Evolutionary conservation across 1,140 invertebrate species (phyloP).

Genomic region (Antheraea pernyi): DNA sequence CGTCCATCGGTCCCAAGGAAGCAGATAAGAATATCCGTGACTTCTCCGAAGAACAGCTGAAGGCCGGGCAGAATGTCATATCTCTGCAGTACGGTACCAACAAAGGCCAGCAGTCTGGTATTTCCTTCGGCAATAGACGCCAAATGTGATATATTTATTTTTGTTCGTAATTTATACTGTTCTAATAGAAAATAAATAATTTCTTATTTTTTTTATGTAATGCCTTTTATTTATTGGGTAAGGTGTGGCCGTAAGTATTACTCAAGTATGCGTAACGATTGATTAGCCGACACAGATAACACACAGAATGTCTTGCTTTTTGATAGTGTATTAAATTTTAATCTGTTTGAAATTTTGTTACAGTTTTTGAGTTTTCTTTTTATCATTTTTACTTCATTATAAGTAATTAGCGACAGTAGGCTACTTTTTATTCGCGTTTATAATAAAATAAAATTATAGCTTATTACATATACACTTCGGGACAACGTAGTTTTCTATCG

Average conservation of each 20-base stretch:
- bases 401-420: neutral
- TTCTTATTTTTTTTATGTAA: constrained; percentile 44
- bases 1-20: constrained; percentile 95
- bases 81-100: constrained; percentile 97
- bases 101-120: constrained; percentile 95
- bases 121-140: constrained; percentile 95
- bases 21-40: constrained; percentile 93
- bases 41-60: constrained; percentile 94
- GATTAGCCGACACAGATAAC: constrained; percentile 35
- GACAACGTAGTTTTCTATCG: too few relatives aligned
- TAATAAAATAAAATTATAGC: too few relatives aligned
- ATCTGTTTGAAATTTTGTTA: neutral
- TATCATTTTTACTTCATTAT: neutral
- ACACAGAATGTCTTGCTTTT: neutral
- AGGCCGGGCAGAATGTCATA: constrained; percentile 93
- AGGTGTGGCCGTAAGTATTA: constrained; percentile 30
- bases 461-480: too few relatives aligned
- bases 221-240: constrained; percentile 31
- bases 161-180: constrained; percentile 27
- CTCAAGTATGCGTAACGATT: neutral
- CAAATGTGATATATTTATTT: constrained; percentile 88
- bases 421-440: too few relatives aligned
- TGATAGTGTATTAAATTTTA: constrained; percentile 3
- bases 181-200: constrained; percentile 41
- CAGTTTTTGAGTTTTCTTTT: neutral